Conservation (phyloP, 2,888 invertebrate species). For the Drosophila quinaria region DNA sequence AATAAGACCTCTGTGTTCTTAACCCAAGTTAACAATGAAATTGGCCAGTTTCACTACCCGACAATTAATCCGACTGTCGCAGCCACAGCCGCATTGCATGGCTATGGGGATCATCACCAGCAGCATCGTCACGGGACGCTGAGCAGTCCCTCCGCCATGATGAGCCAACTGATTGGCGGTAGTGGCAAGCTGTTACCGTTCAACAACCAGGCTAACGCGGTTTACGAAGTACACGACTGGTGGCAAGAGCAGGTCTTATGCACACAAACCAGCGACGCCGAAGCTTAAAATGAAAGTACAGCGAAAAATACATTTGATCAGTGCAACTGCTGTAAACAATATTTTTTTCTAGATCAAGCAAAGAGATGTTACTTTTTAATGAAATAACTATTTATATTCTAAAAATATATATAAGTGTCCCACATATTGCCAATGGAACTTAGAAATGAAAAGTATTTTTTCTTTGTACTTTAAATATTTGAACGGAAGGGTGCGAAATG, state of each 20-base stretch:
- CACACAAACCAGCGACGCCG: conserved; percentile 89
- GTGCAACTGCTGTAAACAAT: neutral
- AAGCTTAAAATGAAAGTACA: conserved; percentile 62
- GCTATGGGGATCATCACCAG: conserved; percentile 64
- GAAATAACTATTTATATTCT: neutral
- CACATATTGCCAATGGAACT: neutral
- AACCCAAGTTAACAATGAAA: conserved; percentile 70
- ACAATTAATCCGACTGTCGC: conserved; percentile 59
- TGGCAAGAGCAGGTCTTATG: conserved; percentile 92
- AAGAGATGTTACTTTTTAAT: neutral
- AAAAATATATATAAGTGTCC: neutral
- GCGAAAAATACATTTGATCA: neutral
- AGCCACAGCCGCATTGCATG: conserved; percentile 40
- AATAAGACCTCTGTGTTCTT: conserved; percentile 73
- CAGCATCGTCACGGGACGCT: conserved; percentile 70
- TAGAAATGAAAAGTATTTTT: neutral
- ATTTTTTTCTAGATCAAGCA: neutral
- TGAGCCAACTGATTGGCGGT: conserved; percentile 75
- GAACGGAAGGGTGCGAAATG: too few species aligned
- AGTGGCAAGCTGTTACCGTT: conserved; percentile 79
- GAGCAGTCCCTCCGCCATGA: conserved; percentile 79
- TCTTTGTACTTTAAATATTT: neutral
- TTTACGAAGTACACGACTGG: conserved; percentile 93
- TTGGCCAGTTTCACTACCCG: conserved; percentile 81
- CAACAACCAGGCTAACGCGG: conserved; percentile 85